A percentile compares a stretch with the other conserved stretches of the same genome.
Conservation (phyloP, 2,797 vertebrate genomes). For the Halcyon chelicuti region DNA sequence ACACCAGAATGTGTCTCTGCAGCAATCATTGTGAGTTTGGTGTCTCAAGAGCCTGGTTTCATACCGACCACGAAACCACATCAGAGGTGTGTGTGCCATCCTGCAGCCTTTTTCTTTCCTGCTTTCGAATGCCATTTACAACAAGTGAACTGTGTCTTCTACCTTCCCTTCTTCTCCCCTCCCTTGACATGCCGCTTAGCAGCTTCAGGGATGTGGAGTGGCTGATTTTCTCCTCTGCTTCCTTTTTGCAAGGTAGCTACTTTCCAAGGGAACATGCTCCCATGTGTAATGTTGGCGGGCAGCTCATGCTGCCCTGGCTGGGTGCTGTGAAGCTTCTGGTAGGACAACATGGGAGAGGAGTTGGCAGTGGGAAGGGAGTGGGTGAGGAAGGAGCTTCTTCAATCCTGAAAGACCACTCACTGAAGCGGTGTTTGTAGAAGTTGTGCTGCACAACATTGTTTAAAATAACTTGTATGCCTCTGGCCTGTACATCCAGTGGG, state of each 20-base stretch:
- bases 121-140: not conserved
- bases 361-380: not conserved
- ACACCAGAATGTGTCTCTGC: not conserved
- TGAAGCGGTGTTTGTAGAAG: not conserved
- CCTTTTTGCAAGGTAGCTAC: not conserved
- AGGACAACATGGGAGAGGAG: not conserved
- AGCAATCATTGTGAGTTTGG: not conserved
- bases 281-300: rapidly evolving
- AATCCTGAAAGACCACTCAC: not conserved
- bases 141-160: not conserved
- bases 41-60: not conserved
- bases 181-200: not conserved
- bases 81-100: not conserved
- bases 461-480: not conserved
- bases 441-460: not conserved
- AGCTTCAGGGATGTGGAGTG: rapidly evolving
- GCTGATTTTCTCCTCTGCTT: not conserved
- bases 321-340: not conserved
- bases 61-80: not conserved
- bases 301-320: not conserved
- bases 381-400: not conserved
- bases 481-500: not conserved
- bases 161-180: not conserved
- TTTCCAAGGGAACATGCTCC: not conserved
- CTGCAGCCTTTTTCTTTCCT: not conserved